phyloP scores from a whole-genome alignment of 2,113 vertebrate genomes.

The Gopherus evgoodei region DNA sequence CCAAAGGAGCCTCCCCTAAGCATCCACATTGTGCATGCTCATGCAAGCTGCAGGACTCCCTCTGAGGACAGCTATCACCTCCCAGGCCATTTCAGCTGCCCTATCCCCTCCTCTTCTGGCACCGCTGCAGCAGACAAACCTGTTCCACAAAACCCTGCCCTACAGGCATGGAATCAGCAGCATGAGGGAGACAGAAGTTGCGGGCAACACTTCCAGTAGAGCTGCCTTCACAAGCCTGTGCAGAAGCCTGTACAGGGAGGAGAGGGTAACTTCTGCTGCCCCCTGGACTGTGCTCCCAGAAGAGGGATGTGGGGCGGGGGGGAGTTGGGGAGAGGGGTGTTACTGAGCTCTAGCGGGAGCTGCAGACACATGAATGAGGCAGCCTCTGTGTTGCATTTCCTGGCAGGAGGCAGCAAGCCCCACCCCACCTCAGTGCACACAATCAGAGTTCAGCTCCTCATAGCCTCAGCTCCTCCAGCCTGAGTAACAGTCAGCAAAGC shows the following conservation, averaged over 20 bases:
- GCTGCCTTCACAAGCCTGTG: neutral
- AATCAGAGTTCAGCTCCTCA: neutral
- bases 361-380: too few species aligned
- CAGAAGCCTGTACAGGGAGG: neutral
- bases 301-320: neutral
- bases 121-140: neutral
- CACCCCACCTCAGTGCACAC: neutral
- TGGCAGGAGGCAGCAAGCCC: neutral
- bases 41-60: neutral
- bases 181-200: neutral
- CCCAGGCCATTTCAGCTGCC: neutral
- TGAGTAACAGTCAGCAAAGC: neutral
- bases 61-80: neutral
- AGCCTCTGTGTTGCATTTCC: neutral
- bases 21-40: neutral
- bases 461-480: neutral
- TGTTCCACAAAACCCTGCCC: neutral
- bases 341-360: neutral
- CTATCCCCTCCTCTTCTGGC: neutral
- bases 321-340: neutral
- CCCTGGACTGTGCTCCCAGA: neutral
- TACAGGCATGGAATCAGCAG: neutral
- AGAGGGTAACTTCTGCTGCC: neutral
- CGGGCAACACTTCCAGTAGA: neutral
- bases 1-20: neutral